phyloP scores from a whole-genome alignment of 2,113 vertebrate genomes.

The Parus major region DNA sequence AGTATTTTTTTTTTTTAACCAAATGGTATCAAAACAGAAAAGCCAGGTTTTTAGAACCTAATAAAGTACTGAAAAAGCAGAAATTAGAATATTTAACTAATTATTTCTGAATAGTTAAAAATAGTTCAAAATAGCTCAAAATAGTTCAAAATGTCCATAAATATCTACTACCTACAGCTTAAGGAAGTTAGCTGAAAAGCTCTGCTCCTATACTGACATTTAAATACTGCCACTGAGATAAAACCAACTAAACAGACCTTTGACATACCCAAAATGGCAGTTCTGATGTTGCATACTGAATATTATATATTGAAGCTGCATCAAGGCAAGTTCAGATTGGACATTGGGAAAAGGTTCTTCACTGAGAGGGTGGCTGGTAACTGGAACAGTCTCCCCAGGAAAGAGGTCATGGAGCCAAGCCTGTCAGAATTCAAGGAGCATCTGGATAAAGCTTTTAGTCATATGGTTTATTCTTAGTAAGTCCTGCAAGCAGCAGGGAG shows the following conservation, averaged over 20 bases:
- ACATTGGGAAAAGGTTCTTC: background rate
- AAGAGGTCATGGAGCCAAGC: background rate
- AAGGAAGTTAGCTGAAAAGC: background rate
- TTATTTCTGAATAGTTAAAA: background rate
- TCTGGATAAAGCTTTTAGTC: background rate
- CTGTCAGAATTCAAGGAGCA: background rate
- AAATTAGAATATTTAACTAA: background rate
- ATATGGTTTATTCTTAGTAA: background rate
- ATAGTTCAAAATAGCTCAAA: too few species aligned
- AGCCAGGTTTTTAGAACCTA: background rate
- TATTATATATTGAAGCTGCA: background rate
- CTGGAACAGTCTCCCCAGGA: background rate
- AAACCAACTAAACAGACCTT: background rate
- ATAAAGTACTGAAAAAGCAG: background rate
- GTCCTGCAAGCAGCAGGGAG: fast-evolving
- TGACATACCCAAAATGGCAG: background rate
- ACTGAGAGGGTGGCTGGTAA: background rate
- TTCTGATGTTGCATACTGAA: background rate
- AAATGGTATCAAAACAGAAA: background rate
- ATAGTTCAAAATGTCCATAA: background rate
- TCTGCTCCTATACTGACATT: background rate
- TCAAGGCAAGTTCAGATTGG: background rate
- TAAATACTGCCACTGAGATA: background rate
- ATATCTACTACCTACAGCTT: background rate
- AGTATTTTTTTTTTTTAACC: background rate